Evolutionary conservation across 2,888 invertebrate species (phyloP).

Genomic region (Neoitamus cyanurus): DNA sequence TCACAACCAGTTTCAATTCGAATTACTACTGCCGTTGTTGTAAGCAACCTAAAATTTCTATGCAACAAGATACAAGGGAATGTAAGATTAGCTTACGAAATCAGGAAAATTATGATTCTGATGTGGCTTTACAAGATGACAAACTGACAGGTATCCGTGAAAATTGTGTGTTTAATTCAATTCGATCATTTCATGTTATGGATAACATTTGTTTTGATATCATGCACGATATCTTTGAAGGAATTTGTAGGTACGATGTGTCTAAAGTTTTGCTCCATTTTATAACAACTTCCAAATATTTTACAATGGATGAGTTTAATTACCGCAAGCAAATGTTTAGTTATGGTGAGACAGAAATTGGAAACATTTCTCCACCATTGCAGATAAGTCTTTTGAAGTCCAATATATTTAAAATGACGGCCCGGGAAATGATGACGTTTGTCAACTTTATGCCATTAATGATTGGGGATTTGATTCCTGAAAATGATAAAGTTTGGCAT

Average conservation of each 20-base stretch:
- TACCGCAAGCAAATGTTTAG: conserved; percentile 33
- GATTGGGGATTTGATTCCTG: conserved; percentile 19
- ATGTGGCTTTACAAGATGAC: neutral
- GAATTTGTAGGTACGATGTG: conserved; percentile 43
- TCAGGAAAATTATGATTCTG: neutral
- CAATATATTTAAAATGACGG: conserved; percentile 26
- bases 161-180: conserved; percentile 39
- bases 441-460: conserved; percentile 20
- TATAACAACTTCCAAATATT: conserved; percentile 15
- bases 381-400: conserved; percentile 6
- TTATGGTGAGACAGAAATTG: conserved; percentile 34
- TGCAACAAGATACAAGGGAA: neutral
- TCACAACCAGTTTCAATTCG: neutral
- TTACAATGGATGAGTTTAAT: conserved; percentile 38
- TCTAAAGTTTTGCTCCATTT: conserved; percentile 38
- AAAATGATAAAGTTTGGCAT: conserved; percentile 29
- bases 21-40: neutral
- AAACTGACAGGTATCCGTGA: conserved; percentile 25
- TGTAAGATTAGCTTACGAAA: neutral
- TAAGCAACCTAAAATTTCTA: neutral
- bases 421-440: conserved; percentile 19
- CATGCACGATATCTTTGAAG: conserved; percentile 49
- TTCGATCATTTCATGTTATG: conserved; percentile 37
- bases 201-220: conserved; percentile 41
- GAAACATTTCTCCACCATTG: conserved; percentile 12